Conservation (phyloP, 2,888 invertebrate genomes). For the Mycalesis mineus region DNA sequence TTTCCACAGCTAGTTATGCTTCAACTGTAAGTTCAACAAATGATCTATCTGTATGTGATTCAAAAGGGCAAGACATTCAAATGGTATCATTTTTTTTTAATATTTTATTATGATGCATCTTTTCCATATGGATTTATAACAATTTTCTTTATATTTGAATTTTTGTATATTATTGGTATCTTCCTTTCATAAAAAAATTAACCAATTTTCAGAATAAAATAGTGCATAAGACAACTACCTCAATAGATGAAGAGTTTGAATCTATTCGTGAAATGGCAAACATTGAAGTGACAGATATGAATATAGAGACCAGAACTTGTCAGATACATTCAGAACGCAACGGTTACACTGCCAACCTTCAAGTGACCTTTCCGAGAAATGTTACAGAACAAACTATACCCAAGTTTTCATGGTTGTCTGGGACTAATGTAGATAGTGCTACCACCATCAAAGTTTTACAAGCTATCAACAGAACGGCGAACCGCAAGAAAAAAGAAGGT, state of each 20-base stretch:
- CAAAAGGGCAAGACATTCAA: constrained; percentile 59
- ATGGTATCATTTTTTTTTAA: constrained; percentile 46
- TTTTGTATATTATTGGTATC: neutral
- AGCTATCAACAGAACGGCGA: constrained; percentile 87
- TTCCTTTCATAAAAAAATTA: neutral
- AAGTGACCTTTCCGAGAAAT: constrained; percentile 80
- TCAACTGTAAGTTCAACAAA: constrained; percentile 64
- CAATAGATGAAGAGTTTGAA: constrained; percentile 73
- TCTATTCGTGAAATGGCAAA: constrained; percentile 73
- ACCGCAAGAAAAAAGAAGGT: constrained; percentile 89
- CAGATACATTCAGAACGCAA: constrained; percentile 77
- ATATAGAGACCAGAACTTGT: constrained; percentile 78
- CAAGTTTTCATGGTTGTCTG: constrained; percentile 71
- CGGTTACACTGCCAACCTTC: constrained; percentile 73
- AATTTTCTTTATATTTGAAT: no score
- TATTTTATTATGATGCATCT: no score
- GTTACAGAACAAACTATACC: constrained; percentile 69
- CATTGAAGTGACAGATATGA: constrained; percentile 77
- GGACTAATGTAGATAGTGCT: constrained; percentile 82
- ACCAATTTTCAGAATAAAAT: constrained; percentile 55
- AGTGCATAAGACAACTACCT: constrained; percentile 51
- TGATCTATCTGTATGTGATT: constrained; percentile 55
- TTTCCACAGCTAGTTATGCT: constrained; percentile 66
- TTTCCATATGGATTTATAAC: no score
- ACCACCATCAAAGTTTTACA: constrained; percentile 87